phyloP scores from a whole-genome alignment of 1,140 invertebrate species.

The Drosophila punjabiensis region DNA sequence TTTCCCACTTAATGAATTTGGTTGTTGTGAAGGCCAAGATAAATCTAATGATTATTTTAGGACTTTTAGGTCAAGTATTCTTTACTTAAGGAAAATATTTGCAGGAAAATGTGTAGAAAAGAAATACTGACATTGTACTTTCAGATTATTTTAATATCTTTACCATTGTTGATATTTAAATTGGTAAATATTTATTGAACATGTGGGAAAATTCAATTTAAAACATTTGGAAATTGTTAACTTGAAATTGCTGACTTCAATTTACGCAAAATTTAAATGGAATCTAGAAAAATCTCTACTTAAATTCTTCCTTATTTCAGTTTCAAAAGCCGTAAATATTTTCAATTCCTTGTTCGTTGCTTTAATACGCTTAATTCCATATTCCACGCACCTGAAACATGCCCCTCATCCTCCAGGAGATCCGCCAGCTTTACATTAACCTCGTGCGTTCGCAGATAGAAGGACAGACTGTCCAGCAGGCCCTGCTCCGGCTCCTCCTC shows the following conservation, averaged over 20 bases:
- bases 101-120: background rate
- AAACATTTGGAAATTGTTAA: background rate
- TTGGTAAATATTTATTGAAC: background rate
- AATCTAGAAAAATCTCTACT: background rate
- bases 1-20: background rate
- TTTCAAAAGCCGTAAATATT: background rate
- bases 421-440: conserved; percentile 89
- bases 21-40: background rate
- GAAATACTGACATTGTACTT: background rate
- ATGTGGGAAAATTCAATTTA: background rate
- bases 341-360: background rate
- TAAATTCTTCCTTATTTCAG: background rate
- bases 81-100: background rate
- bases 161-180: background rate
- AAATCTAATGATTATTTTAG: background rate
- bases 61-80: background rate
- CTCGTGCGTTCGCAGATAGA: conserved; percentile 90
- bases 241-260: background rate
- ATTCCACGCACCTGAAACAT: conserved; percentile 46
- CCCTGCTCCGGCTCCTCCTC: conserved; percentile 21
- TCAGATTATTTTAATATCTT: background rate
- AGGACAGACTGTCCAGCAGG: conserved; percentile 87
- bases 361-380: background rate
- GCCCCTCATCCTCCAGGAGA: conserved; percentile 82
- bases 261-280: background rate